These are phyloP conservation scores for Damaliscus lunatus DNA, from an alignment of 2,113 vertebrate genomes.

Conservation along the genomic window DNA sequence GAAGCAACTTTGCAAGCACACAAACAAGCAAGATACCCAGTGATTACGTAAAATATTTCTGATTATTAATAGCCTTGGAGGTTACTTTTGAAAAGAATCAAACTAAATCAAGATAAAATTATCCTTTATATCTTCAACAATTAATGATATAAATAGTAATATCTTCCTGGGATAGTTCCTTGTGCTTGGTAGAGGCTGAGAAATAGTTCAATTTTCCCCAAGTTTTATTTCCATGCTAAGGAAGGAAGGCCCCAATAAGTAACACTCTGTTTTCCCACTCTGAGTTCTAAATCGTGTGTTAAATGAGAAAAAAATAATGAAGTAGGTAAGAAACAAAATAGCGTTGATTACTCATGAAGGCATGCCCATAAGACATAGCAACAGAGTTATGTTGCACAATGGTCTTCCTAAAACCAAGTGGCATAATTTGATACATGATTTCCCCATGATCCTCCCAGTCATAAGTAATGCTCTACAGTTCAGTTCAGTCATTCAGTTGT, in stretches of 20 bases:
- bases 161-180: background rate
- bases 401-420: background rate
- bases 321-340: background rate
- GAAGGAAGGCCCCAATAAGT: background rate
- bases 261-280: background rate
- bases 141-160: background rate
- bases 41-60: constrained; percentile 6
- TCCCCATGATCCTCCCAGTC: background rate
- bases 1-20: background rate
- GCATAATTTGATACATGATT: background rate
- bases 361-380: background rate
- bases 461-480: background rate
- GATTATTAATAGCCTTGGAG: background rate
- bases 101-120: background rate
- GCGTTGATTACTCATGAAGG: background rate
- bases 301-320: background rate
- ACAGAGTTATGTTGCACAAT: background rate
- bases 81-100: background rate
- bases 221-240: background rate
- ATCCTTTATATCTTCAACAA: background rate
- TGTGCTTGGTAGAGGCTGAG: background rate
- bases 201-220: background rate
- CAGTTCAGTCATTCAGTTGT: too few relatives aligned
- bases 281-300: background rate
- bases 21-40: background rate